Conservation (phyloP, 2,113 vertebrate genomes). For the Lanius ludovicianus region DNA sequence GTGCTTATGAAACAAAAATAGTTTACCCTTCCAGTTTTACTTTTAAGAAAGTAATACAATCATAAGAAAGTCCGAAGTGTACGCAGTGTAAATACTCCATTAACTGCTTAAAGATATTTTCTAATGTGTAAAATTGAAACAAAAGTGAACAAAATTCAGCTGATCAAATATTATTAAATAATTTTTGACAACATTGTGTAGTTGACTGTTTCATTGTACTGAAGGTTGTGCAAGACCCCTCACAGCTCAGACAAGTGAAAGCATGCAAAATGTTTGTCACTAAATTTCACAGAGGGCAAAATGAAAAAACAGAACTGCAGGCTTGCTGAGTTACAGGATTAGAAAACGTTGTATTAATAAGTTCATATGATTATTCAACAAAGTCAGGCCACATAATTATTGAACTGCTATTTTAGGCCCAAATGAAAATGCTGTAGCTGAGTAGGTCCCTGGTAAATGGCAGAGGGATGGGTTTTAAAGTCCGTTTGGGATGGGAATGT, state of each 20-base stretch:
- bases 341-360: neutral
- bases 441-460: neutral
- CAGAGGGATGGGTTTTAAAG: neutral
- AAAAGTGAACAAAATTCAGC: neutral
- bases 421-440: neutral
- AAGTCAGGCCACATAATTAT: neutral
- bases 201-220: neutral
- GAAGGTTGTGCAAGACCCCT: neutral
- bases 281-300: neutral
- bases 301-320: neutral
- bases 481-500: accelerated
- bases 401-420: neutral
- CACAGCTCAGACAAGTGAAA: neutral
- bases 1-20: neutral
- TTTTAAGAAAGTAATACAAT: neutral
- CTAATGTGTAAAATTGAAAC: neutral
- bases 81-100: neutral
- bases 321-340: neutral
- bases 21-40: neutral
- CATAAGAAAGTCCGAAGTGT: neutral
- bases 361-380: neutral
- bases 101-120: neutral
- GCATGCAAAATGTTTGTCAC: neutral
- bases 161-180: neutral
- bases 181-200: neutral